Base-by-base conservation (phyloP, 2,797 vertebrate species). In the Crypturellus tataupa region DNA sequence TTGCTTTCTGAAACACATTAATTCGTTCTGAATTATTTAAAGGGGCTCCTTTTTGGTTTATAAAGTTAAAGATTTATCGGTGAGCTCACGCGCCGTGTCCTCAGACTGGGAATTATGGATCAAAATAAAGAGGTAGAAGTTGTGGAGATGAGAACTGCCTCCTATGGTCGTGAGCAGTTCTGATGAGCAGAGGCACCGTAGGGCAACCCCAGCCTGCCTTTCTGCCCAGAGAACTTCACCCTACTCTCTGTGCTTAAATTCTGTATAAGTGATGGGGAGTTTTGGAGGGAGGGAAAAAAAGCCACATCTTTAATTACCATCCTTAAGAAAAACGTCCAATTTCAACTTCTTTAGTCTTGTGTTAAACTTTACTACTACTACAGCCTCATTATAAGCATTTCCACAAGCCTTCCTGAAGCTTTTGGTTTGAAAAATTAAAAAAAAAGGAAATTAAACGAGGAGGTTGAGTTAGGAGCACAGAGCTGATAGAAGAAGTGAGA, bases 1-100 rank as follows among this genome's bases (percentile, higher is more conserved):
- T 85, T 81, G 72, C 79, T 92, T 95, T 78, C 93, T 91, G 72
- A 88, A 94, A 94, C 37, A 39, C 81, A 89, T 58, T 87, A 88
- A 85, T 94, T 93, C 70, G 83, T 85, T 71, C 60, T 29, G 40
- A 93, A 90, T 96, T 91, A 78, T 56, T 85, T 89, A 63, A 76
- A 86, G 64, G 20, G 10, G 40, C 75, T 95, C 65, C 44, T 89
- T 96, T 94, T 87, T 80, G 60, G 80, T 89, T 91, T 87, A 87
- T 95, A 84, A 90, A 95, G 42, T 13, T 80, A 80, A 93, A 94
- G 80, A 93, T 95, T 94, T 94, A 92, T 89, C 91, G 89, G 71
- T 62, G 71, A 63, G 68, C 19, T 83, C 71, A 35, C 20, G 29
- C 58, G 80, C 75, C 24, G 14, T 85, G 71, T 76, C 85, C 78